Evolutionary conservation across 1,140 invertebrate species (phyloP).

Genomic region (Ladona fulva): DNA sequence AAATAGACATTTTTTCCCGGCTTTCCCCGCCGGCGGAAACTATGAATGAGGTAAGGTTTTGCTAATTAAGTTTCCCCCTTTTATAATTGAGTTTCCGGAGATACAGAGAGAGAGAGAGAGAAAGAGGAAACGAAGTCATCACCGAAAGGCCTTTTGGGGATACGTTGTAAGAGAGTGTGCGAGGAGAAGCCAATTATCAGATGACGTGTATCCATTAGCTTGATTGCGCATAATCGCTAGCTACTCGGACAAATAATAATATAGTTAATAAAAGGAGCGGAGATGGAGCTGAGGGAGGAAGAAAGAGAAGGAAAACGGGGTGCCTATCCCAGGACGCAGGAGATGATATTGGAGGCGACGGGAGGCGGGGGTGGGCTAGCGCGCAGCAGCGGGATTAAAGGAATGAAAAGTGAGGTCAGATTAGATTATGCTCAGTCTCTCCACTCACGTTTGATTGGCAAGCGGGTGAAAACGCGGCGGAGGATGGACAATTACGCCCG

Average conservation of each 20-base stretch:
- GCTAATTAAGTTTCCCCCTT: constrained; percentile 10
- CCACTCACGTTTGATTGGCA: constrained; percentile 7
- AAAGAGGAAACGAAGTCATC: neutral
- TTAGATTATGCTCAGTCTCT: neutral
- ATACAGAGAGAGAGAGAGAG: neutral
- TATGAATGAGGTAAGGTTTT: neutral
- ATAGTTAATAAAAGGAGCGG: neutral
- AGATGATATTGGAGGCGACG: neutral
- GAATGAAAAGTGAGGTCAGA: neutral
- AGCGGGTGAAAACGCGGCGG: neutral
- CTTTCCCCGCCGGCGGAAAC: neutral
- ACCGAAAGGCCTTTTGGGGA: neutral
- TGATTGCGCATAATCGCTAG: neutral
- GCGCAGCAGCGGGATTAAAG: neutral
- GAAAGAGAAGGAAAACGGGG: too few species aligned
- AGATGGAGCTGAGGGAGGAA: too few species aligned
- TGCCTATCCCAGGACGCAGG: too few species aligned
- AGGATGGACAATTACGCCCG: neutral
- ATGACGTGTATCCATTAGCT: constrained; percentile 1
- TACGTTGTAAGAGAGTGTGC: neutral
- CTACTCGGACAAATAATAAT: neutral
- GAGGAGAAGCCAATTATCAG: neutral
- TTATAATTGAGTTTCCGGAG: neutral
- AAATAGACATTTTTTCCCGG: neutral
- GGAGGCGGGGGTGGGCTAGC: neutral